phyloP scores from a whole-genome alignment of 2,888 invertebrate genomes.

The Heteromyza rotundicornis region DNA sequence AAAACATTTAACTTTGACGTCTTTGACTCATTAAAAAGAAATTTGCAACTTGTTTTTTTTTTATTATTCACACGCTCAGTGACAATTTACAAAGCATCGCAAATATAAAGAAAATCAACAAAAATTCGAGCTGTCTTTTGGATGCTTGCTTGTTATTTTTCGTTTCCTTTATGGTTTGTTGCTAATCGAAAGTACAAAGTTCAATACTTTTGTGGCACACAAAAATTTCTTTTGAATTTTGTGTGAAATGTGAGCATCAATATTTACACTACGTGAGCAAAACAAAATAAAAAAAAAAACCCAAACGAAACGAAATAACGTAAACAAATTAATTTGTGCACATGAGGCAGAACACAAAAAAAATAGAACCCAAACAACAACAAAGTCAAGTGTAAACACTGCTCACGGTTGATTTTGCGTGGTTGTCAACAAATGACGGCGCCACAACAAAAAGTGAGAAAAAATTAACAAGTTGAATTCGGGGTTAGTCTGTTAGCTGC shows the following conservation, averaged over 20 bases:
- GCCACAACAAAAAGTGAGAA: neutral
- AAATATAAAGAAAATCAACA: too few species aligned
- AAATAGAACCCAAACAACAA: neutral
- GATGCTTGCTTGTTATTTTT: neutral
- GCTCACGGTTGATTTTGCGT: neutral
- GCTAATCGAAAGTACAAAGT: constrained; percentile 2
- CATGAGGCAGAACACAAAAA: neutral
- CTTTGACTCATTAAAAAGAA: too few species aligned
- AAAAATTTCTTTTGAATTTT: neutral
- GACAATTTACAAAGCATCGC: too few species aligned
- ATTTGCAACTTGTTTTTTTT: too few species aligned
- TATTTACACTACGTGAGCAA: neutral
- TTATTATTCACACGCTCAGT: too few species aligned
- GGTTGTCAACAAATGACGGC: constrained; percentile 4
- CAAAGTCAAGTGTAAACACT: neutral
- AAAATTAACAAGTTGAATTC: neutral
- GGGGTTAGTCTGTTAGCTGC: neutral
- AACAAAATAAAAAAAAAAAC: too few species aligned
- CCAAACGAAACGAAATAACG: too few species aligned
- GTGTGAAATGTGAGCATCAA: neutral
- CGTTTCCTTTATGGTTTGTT: neutral
- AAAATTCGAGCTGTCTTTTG: neutral
- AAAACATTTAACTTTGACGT: too few species aligned
- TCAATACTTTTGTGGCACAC: neutral
- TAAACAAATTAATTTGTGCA: constrained; percentile 2